Percentiles rank a stretch among this genome's conserved stretches.
phyloP scores from a whole-genome alignment of 2,797 vertebrate genomes.

The Pangasius mekongensis region DNA sequence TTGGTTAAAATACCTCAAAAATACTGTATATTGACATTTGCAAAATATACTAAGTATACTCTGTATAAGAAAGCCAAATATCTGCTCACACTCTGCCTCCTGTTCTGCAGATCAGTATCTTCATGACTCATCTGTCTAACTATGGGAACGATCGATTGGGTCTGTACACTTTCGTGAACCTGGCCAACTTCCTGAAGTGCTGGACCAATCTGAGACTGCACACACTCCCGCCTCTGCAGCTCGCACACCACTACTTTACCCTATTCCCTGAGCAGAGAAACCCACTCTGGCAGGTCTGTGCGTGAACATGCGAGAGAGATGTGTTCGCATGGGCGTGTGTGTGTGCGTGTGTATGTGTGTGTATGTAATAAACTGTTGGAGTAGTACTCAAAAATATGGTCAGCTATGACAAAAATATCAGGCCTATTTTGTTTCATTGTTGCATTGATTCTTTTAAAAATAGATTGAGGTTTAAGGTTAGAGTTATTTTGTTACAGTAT shows the following conservation, averaged over 20 bases:
- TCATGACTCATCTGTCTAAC: constrained; percentile 98
- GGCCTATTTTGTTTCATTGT: background rate
- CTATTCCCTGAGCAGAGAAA: constrained; percentile 93
- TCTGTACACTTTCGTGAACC: constrained; percentile 91
- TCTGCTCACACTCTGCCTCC: constrained; percentile 12
- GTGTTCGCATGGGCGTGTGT: constrained; percentile 9
- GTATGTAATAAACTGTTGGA: background rate
- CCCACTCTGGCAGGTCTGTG: constrained; percentile 94
- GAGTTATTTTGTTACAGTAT: background rate
- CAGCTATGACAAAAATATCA: background rate
- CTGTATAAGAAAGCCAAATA: constrained; percentile 13
- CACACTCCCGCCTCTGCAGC: constrained; percentile 87
- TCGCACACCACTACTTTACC: constrained; percentile 93
- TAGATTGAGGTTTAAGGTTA: background rate
- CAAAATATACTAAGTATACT: background rate
- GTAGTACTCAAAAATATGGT: background rate
- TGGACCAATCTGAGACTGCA: constrained; percentile 89
- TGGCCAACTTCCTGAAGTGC: constrained; percentile 88
- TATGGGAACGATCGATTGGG: constrained; percentile 96
- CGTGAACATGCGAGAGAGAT: background rate
- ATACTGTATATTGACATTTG: background rate
- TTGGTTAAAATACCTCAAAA: background rate
- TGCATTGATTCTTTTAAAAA: background rate
- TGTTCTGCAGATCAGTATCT: constrained; percentile 89
- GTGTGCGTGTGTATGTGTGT: constrained; percentile 3